Base-by-base conservation (phyloP, 1,140 invertebrate species). In the Solenopsis fugax region DNA sequence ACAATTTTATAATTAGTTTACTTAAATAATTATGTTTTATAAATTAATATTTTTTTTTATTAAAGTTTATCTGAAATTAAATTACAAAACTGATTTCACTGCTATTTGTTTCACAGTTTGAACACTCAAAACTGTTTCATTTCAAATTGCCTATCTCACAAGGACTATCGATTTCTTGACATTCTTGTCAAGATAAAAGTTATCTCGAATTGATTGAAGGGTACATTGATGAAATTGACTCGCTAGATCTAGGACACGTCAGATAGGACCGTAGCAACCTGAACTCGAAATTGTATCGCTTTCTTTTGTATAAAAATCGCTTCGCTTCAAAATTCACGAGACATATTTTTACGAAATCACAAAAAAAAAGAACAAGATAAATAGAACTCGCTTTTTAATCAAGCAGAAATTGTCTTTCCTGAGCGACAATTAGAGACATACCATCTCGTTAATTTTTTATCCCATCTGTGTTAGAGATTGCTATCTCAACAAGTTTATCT, bases 201-300 rank as follows among this genome's bases (percentile, higher is more conserved):
- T 50, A 37, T 52, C 29, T 48, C 12, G 4, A 48, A 65, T 78
- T 78, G 58, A 78, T 78, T 52, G 58, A 78, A 65, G 12, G 41
- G 64, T 64, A 45, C 16, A 37, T 78, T 65, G 58, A 65, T 50
- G 18, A n/a, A 52, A 65, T 45, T 48, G 60, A 37, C 0, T 50
- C 12, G 12, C 29, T 64, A 29, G 16, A 60, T 78, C 16, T 65
- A 65, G 41, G n/a, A 50, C 10, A 78, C n/a, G 34, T 65, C 73
- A 78, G 41, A 77, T 37, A 24, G 29, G 7, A 16, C 1, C 13
- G 12, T 56, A 21, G 21, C 37, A 62, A 77, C 6, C 65, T 29
- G 65, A 69, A 12, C 29, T 54, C 48, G 34, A 52, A 80, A 69
- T 67, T 37, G 29, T 24, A 37, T 67, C 1, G 9, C 1, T 12